phyloP scores from a whole-genome alignment of 2,888 invertebrate genomes.

The Pristionchus entomophagus region DNA sequence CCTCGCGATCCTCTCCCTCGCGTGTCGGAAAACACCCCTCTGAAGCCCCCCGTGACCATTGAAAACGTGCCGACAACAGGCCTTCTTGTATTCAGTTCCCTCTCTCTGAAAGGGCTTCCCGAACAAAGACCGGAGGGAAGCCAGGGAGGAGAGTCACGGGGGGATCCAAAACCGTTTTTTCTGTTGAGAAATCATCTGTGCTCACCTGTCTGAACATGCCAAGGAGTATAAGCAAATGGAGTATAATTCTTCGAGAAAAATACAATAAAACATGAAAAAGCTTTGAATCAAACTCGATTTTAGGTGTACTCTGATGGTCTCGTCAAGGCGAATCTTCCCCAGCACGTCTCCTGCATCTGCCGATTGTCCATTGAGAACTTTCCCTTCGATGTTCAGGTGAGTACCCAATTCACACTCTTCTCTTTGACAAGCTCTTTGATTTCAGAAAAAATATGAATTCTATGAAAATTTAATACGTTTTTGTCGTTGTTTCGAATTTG shows the following conservation, averaged over 20 bases:
- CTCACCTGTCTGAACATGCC: too few species aligned
- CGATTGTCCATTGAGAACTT: conserved; percentile 68
- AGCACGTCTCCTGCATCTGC: conserved; percentile 71
- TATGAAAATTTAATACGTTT: too few species aligned
- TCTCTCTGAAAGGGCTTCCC: conserved; percentile 2
- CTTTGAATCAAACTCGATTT: background rate
- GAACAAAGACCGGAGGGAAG: background rate
- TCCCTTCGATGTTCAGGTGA: conserved; percentile 65
- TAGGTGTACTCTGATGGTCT: conserved; percentile 50
- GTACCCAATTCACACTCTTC: background rate
- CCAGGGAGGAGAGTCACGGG: background rate
- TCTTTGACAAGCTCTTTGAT: background rate
- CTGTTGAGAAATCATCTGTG: too few species aligned
- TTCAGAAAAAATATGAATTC: too few species aligned
- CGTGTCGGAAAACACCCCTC: too few species aligned
- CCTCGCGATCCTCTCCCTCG: background rate
- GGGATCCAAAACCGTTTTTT: too few species aligned
- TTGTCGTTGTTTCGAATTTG: too few species aligned
- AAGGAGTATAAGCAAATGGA: background rate
- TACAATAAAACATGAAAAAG: background rate
- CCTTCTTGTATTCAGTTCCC: background rate
- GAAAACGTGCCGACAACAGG: background rate
- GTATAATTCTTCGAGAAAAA: background rate
- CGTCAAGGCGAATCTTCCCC: conserved; percentile 69
- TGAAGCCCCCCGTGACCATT: too few species aligned